phyloP scores from a whole-genome alignment of 2,113 vertebrate species.

The Amazona vittata region DNA sequence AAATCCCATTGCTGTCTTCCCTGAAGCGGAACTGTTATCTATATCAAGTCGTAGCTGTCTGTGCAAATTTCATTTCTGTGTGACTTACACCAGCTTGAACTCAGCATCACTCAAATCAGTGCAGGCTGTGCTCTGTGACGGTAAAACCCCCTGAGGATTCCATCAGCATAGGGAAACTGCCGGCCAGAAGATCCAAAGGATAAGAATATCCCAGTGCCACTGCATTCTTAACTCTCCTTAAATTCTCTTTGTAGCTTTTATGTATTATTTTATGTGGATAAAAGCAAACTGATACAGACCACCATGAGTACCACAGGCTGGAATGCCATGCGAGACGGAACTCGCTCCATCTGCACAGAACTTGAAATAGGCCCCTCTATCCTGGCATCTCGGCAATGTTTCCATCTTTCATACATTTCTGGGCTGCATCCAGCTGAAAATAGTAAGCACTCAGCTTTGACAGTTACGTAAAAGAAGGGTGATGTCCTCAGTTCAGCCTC shows the following conservation, averaged over 20 bases:
- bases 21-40: rapidly evolving
- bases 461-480: background rate
- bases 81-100: background rate
- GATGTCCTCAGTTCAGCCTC: background rate
- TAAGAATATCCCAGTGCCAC: background rate
- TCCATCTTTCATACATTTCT: background rate
- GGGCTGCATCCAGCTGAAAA: background rate
- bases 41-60: background rate
- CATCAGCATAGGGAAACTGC: background rate
- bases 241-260: background rate
- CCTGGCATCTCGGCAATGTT: background rate
- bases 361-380: background rate
- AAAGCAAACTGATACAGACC: background rate
- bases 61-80: background rate
- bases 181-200: background rate
- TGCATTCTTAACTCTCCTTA: background rate
- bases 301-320: background rate
- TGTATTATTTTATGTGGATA: background rate
- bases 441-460: background rate
- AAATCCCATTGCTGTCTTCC: background rate
- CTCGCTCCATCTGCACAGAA: rapidly evolving
- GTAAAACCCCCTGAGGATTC: background rate
- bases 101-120: rapidly evolving
- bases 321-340: rapidly evolving
- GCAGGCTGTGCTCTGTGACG: background rate